Percentiles rank a stretch among this genome's conserved stretches.
Conservation (phyloP, 2,888 invertebrate genomes). For the Tupiocoris notatus region DNA sequence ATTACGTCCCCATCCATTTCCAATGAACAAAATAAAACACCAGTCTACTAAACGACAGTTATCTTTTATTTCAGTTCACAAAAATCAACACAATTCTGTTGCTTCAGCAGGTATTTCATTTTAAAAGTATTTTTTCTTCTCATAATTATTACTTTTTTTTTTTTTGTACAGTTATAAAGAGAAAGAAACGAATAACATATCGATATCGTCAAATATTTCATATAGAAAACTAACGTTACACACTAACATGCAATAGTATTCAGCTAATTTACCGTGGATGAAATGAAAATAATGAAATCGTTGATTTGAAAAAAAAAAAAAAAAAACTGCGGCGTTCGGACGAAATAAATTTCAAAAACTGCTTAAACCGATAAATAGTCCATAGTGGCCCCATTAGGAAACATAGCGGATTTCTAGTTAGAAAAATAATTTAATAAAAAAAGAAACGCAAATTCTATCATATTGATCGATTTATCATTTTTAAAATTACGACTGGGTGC, state of each 20-base stretch:
- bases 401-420: not conserved
- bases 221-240: slow-evolving; percentile 37
- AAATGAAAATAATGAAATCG: not conserved
- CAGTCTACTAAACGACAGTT: slow-evolving; percentile 35
- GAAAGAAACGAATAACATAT: slow-evolving; percentile 31
- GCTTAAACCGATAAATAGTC: slow-evolving; percentile 3
- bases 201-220: slow-evolving; percentile 29
- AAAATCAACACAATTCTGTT: slow-evolving; percentile 34
- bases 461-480: too few relatives aligned
- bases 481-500: too few relatives aligned
- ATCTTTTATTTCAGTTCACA: slow-evolving; percentile 41
- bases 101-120: slow-evolving; percentile 14
- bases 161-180: slow-evolving; percentile 30
- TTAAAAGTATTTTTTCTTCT: slow-evolving; percentile 4
- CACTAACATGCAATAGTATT: slow-evolving; percentile 39
- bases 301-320: not conserved
- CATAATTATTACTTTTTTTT: slow-evolving; percentile 5
- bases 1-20: not conserved
- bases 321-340: not conserved
- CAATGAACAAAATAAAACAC: slow-evolving; percentile 23
- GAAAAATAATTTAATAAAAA: not conserved
- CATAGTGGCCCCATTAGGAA: slow-evolving; percentile 28
- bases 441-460: not conserved
- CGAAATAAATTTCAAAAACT: not conserved
- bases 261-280: slow-evolving; percentile 30